These are phyloP conservation scores for Sardina pilchardus DNA, from an alignment of 2,113 vertebrate species.

Conservation along the genomic window DNA sequence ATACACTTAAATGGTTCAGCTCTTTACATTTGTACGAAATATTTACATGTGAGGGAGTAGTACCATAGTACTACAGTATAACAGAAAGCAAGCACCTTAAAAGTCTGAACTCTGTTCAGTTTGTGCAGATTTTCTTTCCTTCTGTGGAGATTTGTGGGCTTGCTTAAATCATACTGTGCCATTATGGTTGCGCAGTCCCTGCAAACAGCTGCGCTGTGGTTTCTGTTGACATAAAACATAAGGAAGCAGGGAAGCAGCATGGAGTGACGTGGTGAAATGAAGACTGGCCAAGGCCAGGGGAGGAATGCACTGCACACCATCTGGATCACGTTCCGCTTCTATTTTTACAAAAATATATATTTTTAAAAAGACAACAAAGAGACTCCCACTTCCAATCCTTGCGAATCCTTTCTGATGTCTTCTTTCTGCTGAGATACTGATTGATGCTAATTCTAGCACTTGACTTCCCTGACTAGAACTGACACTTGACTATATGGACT, in stretches of 20 bases:
- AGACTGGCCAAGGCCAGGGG: neutral
- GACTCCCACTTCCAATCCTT: neutral
- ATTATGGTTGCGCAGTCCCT: neutral
- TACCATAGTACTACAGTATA: neutral
- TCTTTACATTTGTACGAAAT: neutral
- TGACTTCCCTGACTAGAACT: too few species aligned
- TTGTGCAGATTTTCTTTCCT: neutral
- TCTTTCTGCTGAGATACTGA: neutral
- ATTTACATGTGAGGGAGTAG: neutral
- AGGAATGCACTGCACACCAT: neutral
- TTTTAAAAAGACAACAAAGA: neutral
- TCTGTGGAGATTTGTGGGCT: neutral
- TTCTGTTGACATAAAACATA: neutral
- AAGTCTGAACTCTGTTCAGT: neutral
- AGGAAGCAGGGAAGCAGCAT: neutral
- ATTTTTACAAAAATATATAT: neutral
- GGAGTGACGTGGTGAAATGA: neutral
- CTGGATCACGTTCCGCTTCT: neutral
- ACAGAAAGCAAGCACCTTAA: neutral
- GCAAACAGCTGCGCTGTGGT: neutral
- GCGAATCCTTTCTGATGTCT: neutral
- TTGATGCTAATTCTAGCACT: neutral
- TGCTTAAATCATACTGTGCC: neutral
- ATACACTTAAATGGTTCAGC: neutral
- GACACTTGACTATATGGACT: too few species aligned